A percentile compares a stretch with the other conserved stretches of the same genome.
Conservation (phyloP, 2,888 invertebrate genomes). For the Operophtera brumata region DNA sequence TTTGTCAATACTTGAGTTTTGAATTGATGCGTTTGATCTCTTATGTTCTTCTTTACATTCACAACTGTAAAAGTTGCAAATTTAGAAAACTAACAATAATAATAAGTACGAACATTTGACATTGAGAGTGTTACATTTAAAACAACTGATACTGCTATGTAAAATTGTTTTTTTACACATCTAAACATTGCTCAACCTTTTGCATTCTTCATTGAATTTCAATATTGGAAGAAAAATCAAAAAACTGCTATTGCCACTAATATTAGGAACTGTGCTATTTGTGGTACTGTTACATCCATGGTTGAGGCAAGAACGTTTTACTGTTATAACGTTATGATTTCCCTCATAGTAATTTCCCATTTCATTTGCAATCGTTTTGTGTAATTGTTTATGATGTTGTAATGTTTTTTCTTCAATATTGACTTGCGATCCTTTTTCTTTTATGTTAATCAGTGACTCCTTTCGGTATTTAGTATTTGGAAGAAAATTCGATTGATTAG, state of each 20-base stretch:
- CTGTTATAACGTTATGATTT: conserved; percentile 36
- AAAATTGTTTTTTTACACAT: too few relatives aligned
- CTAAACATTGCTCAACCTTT: conserved; percentile 8
- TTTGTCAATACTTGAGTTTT: conserved; percentile 11
- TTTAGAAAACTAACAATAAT: neutral
- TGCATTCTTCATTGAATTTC: conserved; percentile 12
- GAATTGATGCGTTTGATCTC: neutral
- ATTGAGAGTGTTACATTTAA: too few relatives aligned
- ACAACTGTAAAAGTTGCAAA: conserved; percentile 9
- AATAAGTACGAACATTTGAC: neutral
- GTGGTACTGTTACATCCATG: conserved; percentile 18
- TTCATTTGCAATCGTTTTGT: conserved; percentile 31
- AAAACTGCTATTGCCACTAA: conserved; percentile 34
- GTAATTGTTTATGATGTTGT: conserved; percentile 34
- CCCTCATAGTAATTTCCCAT: conserved; percentile 18
- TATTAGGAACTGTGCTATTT: conserved; percentile 4
- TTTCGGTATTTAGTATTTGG: neutral
- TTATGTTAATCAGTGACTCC: conserved; percentile 21
- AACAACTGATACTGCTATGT: too few relatives aligned
- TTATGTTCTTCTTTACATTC: conserved; percentile 15
- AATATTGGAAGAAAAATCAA: conserved; percentile 35
- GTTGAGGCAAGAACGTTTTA: conserved; percentile 42
- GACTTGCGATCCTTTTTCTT: conserved; percentile 45
- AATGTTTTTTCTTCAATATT: conserved; percentile 34
- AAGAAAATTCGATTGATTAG: conserved; percentile 12